Conservation (phyloP, 2,113 vertebrate species). For the Damaliscus lunatus region DNA sequence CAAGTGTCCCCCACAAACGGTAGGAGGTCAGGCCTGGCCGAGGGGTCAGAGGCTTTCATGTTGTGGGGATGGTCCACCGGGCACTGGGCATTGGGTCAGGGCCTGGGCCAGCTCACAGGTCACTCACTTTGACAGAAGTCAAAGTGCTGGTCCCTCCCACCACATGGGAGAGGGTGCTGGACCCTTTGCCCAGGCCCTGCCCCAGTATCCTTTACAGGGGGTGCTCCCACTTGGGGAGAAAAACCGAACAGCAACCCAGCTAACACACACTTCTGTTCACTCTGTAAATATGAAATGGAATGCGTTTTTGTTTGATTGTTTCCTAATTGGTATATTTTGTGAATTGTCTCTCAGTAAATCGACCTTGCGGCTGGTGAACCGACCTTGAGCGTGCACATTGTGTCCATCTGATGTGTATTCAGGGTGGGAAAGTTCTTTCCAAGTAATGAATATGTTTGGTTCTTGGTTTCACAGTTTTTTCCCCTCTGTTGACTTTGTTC, state of each 20-base stretch:
- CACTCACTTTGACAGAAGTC: too few species aligned
- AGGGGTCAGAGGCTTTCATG: neutral
- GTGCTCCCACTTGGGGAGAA: neutral
- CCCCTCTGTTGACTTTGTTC: neutral
- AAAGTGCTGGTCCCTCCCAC: neutral
- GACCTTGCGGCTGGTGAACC: rapidly evolving
- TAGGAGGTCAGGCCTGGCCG: neutral
- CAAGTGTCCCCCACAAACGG: neutral
- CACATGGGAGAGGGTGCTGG: rapidly evolving
- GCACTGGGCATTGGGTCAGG: neutral
- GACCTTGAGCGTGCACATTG: rapidly evolving
- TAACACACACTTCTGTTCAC: neutral
- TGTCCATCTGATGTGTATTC: rapidly evolving
- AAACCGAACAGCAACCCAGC: neutral
- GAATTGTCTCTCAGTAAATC: neutral
- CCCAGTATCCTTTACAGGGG: rapidly evolving
- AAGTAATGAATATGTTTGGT: neutral
- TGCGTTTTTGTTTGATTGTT: neutral
- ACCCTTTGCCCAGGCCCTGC: neutral
- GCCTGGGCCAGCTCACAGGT: neutral
- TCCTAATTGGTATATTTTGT: rapidly evolving
- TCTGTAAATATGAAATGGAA: neutral
- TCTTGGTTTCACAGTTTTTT: neutral
- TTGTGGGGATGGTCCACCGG: too few species aligned
- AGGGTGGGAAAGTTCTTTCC: neutral